Evolutionary conservation across 2,888 invertebrate genomes (phyloP).

Genomic region (Ethmia dodecea): DNA sequence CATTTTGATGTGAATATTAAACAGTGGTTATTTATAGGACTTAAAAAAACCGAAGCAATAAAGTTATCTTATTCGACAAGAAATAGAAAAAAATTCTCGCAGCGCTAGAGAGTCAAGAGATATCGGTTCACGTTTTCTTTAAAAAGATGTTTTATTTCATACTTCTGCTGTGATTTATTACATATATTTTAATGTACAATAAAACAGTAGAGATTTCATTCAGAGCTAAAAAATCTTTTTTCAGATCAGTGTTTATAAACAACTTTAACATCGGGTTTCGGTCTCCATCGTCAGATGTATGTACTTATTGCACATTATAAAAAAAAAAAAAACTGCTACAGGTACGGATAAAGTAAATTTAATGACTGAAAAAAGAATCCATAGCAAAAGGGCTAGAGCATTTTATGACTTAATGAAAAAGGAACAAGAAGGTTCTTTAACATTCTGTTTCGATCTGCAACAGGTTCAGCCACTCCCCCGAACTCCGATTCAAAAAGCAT

Average conservation of each 20-base stretch:
- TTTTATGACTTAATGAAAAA: neutral
- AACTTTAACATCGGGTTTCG: constrained; percentile 7
- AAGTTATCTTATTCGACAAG: no score
- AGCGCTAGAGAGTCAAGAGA: no score
- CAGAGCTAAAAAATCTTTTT: neutral
- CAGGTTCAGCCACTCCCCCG: neutral
- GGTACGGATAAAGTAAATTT: neutral
- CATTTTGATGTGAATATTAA: no score
- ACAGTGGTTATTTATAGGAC: no score
- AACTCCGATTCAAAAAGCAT: constrained; percentile 3
- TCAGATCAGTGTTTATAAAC: neutral
- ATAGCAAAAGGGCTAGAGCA: neutral
- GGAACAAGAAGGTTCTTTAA: neutral
- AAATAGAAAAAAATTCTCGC: no score
- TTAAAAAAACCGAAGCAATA: no score
- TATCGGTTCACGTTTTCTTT: no score
- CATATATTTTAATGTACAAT: no score
- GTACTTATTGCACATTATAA: constrained; percentile 1
- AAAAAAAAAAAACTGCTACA: neutral
- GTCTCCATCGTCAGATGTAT: constrained; percentile 3
- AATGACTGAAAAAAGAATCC: neutral
- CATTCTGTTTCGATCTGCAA: constrained; percentile 1
- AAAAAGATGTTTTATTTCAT: no score
- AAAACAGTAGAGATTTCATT: no score
- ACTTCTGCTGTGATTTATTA: no score